Evolutionary conservation across 2,888 invertebrate species (phyloP).

Genomic region (Drosophila setosimentum): DNA sequence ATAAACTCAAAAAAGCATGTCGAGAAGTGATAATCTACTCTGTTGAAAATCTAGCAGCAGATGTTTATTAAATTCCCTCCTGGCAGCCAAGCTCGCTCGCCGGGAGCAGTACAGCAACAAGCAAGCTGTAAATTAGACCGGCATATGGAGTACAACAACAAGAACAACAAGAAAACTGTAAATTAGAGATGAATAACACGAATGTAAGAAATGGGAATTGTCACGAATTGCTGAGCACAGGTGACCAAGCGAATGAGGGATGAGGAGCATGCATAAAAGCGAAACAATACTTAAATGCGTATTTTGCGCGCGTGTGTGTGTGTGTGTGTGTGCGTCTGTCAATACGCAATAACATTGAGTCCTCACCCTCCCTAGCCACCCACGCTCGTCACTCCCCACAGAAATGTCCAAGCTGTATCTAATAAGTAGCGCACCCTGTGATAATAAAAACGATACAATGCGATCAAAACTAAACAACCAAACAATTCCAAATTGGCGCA

Average conservation of each 20-base stretch:
- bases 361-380: not conserved
- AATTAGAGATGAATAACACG: conserved; percentile 37
- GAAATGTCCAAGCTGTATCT: conserved; percentile 31
- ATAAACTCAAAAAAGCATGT: conserved; percentile 68
- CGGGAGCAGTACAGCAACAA: conserved; percentile 13
- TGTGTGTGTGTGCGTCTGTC: conserved; percentile 1
- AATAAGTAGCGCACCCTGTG: conserved; percentile 53
- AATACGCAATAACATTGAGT: conserved; percentile 6
- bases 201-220: conserved; percentile 47
- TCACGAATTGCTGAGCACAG: conserved; percentile 58
- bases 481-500: conserved; percentile 54
- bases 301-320: conserved; percentile 4
- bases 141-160: not conserved
- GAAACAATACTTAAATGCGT: conserved; percentile 28
- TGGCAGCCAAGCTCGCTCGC: not conserved
- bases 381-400: conserved; percentile 1
- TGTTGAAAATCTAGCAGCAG: conserved; percentile 50
- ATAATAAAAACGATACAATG: conserved; percentile 52
- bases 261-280: conserved; percentile 20
- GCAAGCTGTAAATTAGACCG: conserved; percentile 50
- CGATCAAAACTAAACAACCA: conserved; percentile 48
- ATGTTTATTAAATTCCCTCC: conserved; percentile 36
- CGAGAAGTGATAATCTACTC: conserved; percentile 68
- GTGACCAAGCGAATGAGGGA: conserved; percentile 33
- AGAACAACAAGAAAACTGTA: conserved; percentile 45